Evolutionary conservation across 2,888 invertebrate genomes (phyloP), one percentile per base, ranked within the genome.

Genomic region (Taphrorychus bicolor): DNA sequence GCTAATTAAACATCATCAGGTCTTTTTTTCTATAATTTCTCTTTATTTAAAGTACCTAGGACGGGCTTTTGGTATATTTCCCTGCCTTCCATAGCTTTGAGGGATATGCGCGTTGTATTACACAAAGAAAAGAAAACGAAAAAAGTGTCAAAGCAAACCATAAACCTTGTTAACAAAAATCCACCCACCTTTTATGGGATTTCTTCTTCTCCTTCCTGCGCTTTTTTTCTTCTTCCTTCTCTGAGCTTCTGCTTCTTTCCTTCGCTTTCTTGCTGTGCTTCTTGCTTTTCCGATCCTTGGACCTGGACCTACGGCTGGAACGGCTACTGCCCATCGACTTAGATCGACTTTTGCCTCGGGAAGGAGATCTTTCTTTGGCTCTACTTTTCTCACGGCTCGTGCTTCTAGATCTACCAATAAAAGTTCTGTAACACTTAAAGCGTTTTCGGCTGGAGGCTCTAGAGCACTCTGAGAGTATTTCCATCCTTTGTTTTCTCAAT

Each of bases 181-280:
- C 21, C 5, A 40, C 77, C 74, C 76, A 85, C 85, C 85, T 83
- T 79, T 83, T 84, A 72, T 83, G 83, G 2, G 83, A 81, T 70
- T 84, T 85, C 77, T 83, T 84, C 71, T 83, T 84, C 14, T 75
- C 73, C 79, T 40, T 83, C 79, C 58, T 64, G 41, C 66, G 72
- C 54, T 68, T 70, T 45, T 63, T 67, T 17, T 66, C 71, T 18
- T 70, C 61, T 19, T 70, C 78, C 23, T 52, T 69, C 11, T 66
- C 48, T 48, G 68, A 78, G 80, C 66, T 70, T 32, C 64, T 14
- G 57, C 61, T 61, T 22, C 57, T 61, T 5, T 62, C n/a, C n/a
- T n/a, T n/a, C n/a, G n/a, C 18, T 57, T 32, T 68, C 59, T 9
- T 56, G 57, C 57, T 65, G 49, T 57, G 32, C 24, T 41, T 24